Base-by-base conservation (phyloP, 2,797 vertebrate genomes). In the Chromis chromis region DNA sequence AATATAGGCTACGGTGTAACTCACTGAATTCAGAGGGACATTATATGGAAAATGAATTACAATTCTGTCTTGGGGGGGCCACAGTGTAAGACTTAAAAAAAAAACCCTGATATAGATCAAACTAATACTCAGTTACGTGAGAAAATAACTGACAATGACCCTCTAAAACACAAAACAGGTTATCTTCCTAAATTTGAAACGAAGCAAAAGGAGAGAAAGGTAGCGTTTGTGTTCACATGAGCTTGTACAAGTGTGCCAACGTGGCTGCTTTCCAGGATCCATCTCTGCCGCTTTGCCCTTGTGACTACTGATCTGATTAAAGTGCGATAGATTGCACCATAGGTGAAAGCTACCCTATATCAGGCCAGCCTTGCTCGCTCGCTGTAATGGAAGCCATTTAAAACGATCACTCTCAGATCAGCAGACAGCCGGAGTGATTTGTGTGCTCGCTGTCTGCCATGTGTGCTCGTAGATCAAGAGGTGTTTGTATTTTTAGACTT, bases 251-350 rank as follows among this genome's bases (percentile, higher is more conserved):
- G 40, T 68, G 74, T 81, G 70, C 63, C 61, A 58, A 22, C 8
- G 39, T 82, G 81, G 65, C 70, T 59, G 60, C 64, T 79, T 81
- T 86, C 78, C 74, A 75, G 52, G 27, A 78, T 79, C 74, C 31
- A n/a, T 79, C 74, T 74, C 64, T 67, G 65, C 81, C 76, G 80
- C 55, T 79, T 81, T 87, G 88, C 85, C 80, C 85, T 86, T 85
- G 86, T 83, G 85, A 82, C 78, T 65, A 61, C 36, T 75, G 85
- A 88, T 91, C 81, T 84, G 88, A 90, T 91, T 91, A 89, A 84
- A 86, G 76, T 75, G 49, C 69, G 14, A 88, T 81, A 75, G 72
- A 90, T 81, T 74, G 83, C 81, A 44, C 77, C 70, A 46, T 53
- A 77, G 78, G 83, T 87, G 86, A 82, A 87, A 82, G 84, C 77